Conservation (phyloP, 2,113 vertebrate species). For the Platichthys stellatus region DNA sequence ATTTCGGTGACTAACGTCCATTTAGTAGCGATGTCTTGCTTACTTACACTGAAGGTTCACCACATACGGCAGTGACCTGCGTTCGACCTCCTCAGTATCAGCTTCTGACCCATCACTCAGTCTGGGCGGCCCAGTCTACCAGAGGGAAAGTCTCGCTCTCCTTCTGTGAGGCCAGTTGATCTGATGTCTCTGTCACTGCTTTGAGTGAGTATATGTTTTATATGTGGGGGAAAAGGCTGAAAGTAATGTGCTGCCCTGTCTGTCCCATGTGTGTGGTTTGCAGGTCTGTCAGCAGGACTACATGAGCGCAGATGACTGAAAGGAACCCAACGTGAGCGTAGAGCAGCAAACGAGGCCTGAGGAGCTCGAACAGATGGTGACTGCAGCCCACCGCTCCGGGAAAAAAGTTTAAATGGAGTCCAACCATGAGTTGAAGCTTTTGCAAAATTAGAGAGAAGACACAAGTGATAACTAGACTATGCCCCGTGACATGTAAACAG, state of each 20-base stretch:
- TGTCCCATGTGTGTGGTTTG: constrained; percentile 65
- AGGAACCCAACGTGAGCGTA: constrained; percentile 51
- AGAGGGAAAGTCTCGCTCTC: constrained; percentile 21
- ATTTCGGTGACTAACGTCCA: neutral
- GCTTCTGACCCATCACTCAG: constrained; percentile 66
- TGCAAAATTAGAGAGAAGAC: too few species aligned
- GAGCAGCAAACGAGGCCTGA: constrained; percentile 21
- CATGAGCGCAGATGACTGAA: constrained; percentile 59
- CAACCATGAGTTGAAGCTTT: neutral
- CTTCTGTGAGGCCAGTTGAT: constrained; percentile 42
- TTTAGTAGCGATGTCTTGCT: neutral
- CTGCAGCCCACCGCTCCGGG: neutral
- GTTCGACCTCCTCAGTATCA: constrained; percentile 27
- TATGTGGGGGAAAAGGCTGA: constrained; percentile 30
- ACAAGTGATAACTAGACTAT: too few species aligned
- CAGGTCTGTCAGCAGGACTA: constrained; percentile 63
- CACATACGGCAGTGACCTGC: constrained; percentile 23
- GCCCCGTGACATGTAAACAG: too few species aligned
- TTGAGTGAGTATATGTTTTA: constrained; percentile 57
- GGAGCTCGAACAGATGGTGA: constrained; percentile 30
- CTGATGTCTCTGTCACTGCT: constrained; percentile 59
- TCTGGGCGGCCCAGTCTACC: constrained; percentile 35
- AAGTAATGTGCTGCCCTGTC: constrained; percentile 42
- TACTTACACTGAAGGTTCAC: constrained; percentile 16
- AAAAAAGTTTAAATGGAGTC: neutral